Percentiles rank a stretch among this genome's conserved stretches.
Conservation (phyloP, 53 echinoderm and acorn worm species). For the Hippasteria phrygiana region DNA sequence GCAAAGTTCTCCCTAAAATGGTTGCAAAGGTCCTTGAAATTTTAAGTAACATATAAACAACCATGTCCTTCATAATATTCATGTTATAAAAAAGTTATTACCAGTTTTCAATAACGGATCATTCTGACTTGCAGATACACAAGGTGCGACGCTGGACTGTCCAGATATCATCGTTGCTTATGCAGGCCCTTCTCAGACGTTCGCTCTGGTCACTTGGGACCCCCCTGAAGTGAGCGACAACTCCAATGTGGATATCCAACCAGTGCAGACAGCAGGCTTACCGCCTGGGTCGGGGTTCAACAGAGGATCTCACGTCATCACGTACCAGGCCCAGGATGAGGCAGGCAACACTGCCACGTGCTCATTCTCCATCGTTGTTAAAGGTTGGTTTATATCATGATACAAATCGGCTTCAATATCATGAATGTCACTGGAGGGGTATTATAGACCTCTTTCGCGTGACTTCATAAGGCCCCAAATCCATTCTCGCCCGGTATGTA, state of each 20-base stretch:
- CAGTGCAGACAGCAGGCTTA: conserved; percentile 34
- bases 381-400: conserved; percentile 36
- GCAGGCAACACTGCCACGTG: conserved; percentile 60
- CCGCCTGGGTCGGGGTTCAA: conserved; percentile 31
- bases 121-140: conserved; percentile 14
- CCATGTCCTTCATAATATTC: too few species aligned
- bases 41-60: too few species aligned
- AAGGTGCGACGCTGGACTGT: conserved; percentile 24
- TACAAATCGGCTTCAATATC: neutral
- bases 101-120: neutral
- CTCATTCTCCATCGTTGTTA: conserved; percentile 56
- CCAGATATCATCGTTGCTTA: conserved; percentile 20
- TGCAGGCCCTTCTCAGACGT: conserved; percentile 45
- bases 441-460: too few species aligned
- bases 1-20: too few species aligned
- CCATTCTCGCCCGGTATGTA: too few species aligned
- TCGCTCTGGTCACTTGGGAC: conserved; percentile 44
- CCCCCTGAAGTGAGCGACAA: conserved; percentile 51
- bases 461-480: too few species aligned
- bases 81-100: neutral
- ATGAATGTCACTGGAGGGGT: neutral
- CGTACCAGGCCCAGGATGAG: conserved; percentile 45
- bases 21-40: too few species aligned
- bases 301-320: conserved; percentile 50
- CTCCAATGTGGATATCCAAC: neutral